Evolutionary conservation across 2,888 invertebrate genomes (phyloP), one percentile per base, ranked within the genome.

Genomic region (Atrina japonica): DNA sequence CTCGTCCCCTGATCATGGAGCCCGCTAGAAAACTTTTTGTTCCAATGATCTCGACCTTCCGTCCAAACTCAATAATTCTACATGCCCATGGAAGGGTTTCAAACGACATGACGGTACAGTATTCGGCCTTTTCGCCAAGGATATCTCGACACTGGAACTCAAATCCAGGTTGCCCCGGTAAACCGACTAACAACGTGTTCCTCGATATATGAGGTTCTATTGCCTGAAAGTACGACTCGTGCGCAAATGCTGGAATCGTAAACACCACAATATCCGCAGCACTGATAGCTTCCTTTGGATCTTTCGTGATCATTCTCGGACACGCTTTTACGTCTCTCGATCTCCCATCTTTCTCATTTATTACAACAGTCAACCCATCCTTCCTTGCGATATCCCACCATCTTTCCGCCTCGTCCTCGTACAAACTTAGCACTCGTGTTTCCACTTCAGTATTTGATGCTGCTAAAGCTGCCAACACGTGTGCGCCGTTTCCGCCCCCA

Each of bases 101-200:
- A 58, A 85, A 85, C 27, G 82, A 81, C 74, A 87, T 79, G 3
- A 88, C 58, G 43, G 83, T 80, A 35, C 73, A 73, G n/a, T 66
- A 61, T 3, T 61, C 52, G 0, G 77, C 66, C 27, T 78, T 76
- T 25, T 43, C 58, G 2, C 79, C 80, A 16, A 82, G 71, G 16
- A 80, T 66, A 59, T 78, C 81, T 35, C 79, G 70, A 43, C 83
- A 86, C 45, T 83, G 81, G 53, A 83, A 84, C 65, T 86, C 86
- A 55, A 87, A 86, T 0, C 87, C 86, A n/a, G 84, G 78, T 60
- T 80, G 78, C 11, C 87, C 86, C 0, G 87, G 87, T 27, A 85
- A 61, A 35, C 86, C 87, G 11, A 84, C 82, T 14, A 88, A 73
- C 1, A 80, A 72, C 5, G 80, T 73, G 41, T 84, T 83, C 56